Evolutionary conservation across 1,140 invertebrate genomes (phyloP).

Genomic region (Hyles vespertilio): DNA sequence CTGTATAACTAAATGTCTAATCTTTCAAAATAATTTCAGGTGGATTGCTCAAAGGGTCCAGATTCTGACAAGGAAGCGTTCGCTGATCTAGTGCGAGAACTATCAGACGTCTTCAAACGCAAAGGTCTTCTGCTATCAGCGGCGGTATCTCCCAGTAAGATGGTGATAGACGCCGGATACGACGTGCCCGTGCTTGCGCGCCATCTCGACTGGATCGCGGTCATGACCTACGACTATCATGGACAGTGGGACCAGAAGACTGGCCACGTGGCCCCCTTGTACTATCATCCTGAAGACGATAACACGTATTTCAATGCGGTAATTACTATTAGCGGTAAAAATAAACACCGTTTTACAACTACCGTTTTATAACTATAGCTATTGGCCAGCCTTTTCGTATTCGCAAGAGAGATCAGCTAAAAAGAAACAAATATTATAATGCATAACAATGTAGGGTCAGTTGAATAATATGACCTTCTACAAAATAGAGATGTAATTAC

Average conservation of each 20-base stretch:
- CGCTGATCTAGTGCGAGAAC: constrained; percentile 82
- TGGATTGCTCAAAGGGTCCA: constrained; percentile 89
- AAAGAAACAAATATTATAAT: too few relatives aligned
- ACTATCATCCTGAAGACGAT: constrained; percentile 86
- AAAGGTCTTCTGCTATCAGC: constrained; percentile 86
- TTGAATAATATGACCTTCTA: too few relatives aligned
- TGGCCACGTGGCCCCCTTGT: constrained; percentile 90
- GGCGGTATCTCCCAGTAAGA: constrained; percentile 92
- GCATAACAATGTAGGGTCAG: too few relatives aligned
- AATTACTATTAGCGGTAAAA: constrained; percentile 34
- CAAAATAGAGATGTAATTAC: too few relatives aligned
- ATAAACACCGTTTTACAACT: too few relatives aligned
- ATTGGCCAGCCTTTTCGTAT: too few relatives aligned
- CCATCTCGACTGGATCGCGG: constrained; percentile 90
- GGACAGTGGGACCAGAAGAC: constrained; percentile 94
- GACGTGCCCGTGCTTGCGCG: constrained; percentile 84
- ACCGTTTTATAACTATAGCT: too few relatives aligned
- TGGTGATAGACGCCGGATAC: constrained; percentile 90
- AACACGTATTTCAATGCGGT: constrained; percentile 83
- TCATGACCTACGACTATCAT: constrained; percentile 94
- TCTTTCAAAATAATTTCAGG: constrained; percentile 53
- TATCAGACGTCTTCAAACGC: constrained; percentile 84
- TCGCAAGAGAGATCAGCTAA: too few relatives aligned
- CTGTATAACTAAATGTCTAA: background rate
- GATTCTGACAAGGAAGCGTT: constrained; percentile 89